Conservation (phyloP, 2,888 invertebrate species). For the Margaritifera margaritifera region DNA sequence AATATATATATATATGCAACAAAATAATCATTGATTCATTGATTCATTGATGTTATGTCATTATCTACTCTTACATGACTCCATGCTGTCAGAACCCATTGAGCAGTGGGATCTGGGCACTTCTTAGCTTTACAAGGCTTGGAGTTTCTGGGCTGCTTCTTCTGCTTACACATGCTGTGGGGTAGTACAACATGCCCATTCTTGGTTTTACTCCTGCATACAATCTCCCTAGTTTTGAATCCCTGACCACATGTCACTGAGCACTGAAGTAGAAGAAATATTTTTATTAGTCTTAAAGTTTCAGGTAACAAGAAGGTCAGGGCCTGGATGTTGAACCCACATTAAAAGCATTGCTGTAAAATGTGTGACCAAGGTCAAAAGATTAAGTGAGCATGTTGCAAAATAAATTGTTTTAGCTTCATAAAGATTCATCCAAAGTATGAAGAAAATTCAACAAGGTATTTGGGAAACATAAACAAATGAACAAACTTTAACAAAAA, state of each 20-base stretch:
- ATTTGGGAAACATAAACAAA: too few species aligned
- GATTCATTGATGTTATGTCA: not conserved
- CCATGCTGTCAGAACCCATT: conserved; percentile 45
- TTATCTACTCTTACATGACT: conserved; percentile 23
- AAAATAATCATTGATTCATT: not conserved
- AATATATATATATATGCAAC: too few species aligned
- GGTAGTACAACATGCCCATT: conserved; percentile 48
- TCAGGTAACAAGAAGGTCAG: conserved; percentile 1
- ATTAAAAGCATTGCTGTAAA: too few species aligned
- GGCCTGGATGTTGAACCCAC: not conserved
- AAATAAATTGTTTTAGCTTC: too few species aligned
- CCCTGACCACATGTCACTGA: conserved; percentile 62
- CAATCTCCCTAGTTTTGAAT: conserved; percentile 44
- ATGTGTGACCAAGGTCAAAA: too few species aligned
- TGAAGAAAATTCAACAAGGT: too few species aligned
- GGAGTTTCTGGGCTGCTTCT: conserved; percentile 23
- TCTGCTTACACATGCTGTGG: conserved; percentile 43
- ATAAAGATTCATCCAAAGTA: too few species aligned
- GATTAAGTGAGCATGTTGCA: too few species aligned
- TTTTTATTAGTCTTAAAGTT: not conserved
- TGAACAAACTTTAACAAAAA: too few species aligned
- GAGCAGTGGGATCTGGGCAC: conserved; percentile 36
- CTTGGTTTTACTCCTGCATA: conserved; percentile 50
- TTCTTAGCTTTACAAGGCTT: conserved; percentile 32
- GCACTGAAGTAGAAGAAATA: conserved; percentile 43